Base-by-base conservation (phyloP, 1,140 invertebrate species). In the Leptonema lineaticorne region DNA sequence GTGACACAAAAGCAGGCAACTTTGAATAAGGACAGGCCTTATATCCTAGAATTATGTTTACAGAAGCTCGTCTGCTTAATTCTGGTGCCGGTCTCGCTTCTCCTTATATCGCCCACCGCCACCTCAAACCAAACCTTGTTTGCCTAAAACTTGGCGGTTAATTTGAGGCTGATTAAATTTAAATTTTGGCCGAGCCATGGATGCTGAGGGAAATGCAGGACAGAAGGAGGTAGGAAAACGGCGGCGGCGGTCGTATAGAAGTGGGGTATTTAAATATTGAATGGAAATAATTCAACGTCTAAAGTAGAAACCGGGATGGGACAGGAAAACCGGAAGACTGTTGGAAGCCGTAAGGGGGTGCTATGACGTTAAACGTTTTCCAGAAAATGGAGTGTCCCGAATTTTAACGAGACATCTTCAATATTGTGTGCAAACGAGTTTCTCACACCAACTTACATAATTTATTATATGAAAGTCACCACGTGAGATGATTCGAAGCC, bases 111-210 rank as follows among this genome's bases (percentile, higher is more conserved):
- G n/a, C n/a, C n/a, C n/a, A n/a, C n/a, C n/a, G n/a, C n/a, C n/a
- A n/a, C n/a, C n/a, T n/a, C n/a, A n/a, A n/a, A n/a, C n/a, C n/a
- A n/a, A 14, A 24, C 45, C 46, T 64, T 64, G 63, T 64, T 64
- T 59, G 56, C 53, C 65, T 28, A 58, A 28, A 59, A 57, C 50
- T 64, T 46, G 62, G 67, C 33, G 45, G 69, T 70, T 70, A 66
- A 70, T 70, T 70, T 67, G 69, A 56, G 69, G 69, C 48, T 70
- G 68, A 70, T 70, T 62, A 70, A 70, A 70, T 70, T 70, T 67
- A 48, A 59, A 70, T 66, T n/a, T 66, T 62, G 59, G 30, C 22
- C 50, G 22, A 26, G 22, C 22, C 22, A 24, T 20, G 50, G 22
- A 24, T 8, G 37, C 5, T 5, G 29, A n/a, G n/a, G n/a, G n/a